phyloP scores from a whole-genome alignment of 1,140 invertebrate species.

The Ganaspis sp. region DNA sequence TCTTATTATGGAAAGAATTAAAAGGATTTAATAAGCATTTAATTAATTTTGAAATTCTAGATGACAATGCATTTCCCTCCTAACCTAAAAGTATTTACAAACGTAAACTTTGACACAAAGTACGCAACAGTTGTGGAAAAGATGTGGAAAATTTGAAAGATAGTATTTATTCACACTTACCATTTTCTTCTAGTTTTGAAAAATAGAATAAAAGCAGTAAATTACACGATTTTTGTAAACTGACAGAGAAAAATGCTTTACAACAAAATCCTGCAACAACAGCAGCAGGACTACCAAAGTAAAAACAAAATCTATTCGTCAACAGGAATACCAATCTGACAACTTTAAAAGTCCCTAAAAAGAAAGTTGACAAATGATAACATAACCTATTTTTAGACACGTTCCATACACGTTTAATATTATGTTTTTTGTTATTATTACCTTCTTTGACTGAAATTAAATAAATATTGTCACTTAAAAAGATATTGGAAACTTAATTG shows the following conservation, averaged over 20 bases:
- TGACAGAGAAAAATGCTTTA: background rate
- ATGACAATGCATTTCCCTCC: slow-evolving; percentile 66
- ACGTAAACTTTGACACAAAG: background rate
- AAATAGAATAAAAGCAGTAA: background rate
- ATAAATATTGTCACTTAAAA: background rate
- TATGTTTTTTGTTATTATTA: background rate
- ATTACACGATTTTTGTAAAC: background rate
- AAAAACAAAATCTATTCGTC: too few relatives aligned
- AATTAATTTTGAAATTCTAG: slow-evolving; percentile 37
- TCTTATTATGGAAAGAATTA: background rate
- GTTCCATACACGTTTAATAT: background rate
- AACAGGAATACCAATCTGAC: too few relatives aligned
- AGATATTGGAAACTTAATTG: background rate
- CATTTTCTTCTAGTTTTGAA: background rate
- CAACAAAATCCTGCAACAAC: background rate
- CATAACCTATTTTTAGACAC: background rate
- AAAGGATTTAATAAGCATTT: background rate
- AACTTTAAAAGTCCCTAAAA: background rate
- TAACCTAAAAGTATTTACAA: slow-evolving; percentile 55
- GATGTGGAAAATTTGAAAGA: background rate
- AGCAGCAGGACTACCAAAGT: background rate
- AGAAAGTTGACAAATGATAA: background rate
- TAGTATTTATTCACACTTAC: background rate
- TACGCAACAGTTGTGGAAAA: too few relatives aligned
- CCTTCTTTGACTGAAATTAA: background rate